These are phyloP conservation scores for Trisateles emortualis DNA, from an alignment of 2,888 invertebrate species.

Conservation along the genomic window DNA sequence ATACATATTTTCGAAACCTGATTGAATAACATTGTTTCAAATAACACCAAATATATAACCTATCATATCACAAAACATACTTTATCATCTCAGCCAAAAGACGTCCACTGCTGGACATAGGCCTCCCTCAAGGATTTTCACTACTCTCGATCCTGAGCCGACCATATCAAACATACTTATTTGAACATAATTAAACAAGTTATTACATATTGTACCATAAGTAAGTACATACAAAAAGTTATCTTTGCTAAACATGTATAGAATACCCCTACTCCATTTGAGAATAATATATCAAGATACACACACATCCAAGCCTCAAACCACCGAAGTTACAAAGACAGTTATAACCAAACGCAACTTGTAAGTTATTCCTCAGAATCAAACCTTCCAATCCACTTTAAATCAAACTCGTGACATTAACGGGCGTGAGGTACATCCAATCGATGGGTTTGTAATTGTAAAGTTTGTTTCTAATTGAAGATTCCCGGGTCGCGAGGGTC, in stretches of 20 bases:
- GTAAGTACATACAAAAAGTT: neutral
- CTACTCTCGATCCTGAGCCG: too few relatives aligned
- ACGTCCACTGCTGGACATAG: too few relatives aligned
- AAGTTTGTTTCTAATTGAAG: conserved; percentile 81
- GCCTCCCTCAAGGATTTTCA: too few relatives aligned
- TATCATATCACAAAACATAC: too few relatives aligned
- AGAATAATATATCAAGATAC: conserved; percentile 1
- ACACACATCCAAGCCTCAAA: conserved; percentile 2
- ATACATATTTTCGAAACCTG: too few relatives aligned
- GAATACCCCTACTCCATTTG: neutral
- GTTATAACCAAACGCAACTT: conserved; percentile 15
- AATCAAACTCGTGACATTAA: conserved; percentile 51
- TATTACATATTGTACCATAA: too few relatives aligned
- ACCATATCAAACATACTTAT: neutral
- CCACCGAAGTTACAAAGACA: conserved; percentile 3
- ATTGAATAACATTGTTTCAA: too few relatives aligned
- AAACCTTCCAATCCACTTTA: conserved; percentile 34
- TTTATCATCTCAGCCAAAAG: too few relatives aligned
- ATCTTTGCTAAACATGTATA: neutral
- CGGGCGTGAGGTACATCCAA: conserved; percentile 49
- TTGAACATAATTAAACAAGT: neutral
- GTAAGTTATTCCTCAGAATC: conserved; percentile 33
- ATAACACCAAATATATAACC: too few relatives aligned
- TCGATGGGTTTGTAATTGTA: conserved; percentile 76
- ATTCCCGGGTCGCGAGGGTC: conserved; percentile 63